Evolutionary conservation across 2,113 vertebrate genomes (phyloP), one percentile per base, ranked within the genome.

Genomic region (Ochotona curzoniae): DNA sequence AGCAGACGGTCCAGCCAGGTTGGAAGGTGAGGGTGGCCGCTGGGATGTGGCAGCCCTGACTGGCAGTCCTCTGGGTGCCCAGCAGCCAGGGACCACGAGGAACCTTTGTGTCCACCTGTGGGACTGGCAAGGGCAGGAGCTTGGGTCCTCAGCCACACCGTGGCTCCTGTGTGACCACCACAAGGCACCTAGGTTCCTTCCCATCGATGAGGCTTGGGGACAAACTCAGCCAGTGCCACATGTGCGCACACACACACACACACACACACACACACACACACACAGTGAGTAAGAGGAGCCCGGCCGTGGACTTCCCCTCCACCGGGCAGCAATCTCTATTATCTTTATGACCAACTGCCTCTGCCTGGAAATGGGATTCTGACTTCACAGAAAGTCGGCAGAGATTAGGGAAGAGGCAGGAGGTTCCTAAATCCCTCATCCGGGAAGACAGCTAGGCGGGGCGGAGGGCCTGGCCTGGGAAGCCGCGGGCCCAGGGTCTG

Each of bases 291-390:
- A 94, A 97, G 79, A 51, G 51, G 67, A 66, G 47, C 38, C 67
- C 89, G 70, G 10, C 89, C 13, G 64, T 14, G 89, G 32, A 86
- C 92, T 97, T 94, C 95, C 93, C 94, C 95, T 86, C 60, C 47
- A 2, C 5, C 8, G 0, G 10, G 79, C 93, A 78, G 21, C 67
- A 70, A 30, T 89, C 44, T 69, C 49, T 91, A 70, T 94, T 94
- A 94, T 96, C 94, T 94, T 91, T 94, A 95, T 96, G 93, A 96
- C 80, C 95, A 91, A 92, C 86, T 86, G 89, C 94, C 95, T 95
- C 78, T 96, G 95, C 94, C 95, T 96, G 97, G 96, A 97, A 97
- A 93, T 67, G 91, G 96, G 94, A 95, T 94, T 82, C 87, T 93
- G 95, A 96, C 73, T 83, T 93, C 90, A 74, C 23, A 82, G 93